These are phyloP conservation scores for Trogon surrucura DNA, from an alignment of 2,113 vertebrate genomes.

Conservation along the genomic window DNA sequence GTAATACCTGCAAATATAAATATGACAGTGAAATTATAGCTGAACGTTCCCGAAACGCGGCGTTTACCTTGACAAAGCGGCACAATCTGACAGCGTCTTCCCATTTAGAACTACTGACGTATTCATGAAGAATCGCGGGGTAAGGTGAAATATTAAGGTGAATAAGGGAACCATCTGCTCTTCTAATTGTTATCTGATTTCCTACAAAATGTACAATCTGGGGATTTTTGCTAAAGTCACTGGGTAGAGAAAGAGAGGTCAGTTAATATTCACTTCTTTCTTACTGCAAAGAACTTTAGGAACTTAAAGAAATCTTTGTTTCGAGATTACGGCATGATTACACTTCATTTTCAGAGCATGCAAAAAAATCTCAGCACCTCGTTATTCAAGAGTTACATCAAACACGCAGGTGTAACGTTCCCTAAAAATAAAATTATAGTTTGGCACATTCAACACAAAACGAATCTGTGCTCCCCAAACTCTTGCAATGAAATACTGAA, in stretches of 20 bases:
- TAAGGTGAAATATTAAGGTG: slow-evolving; percentile 86
- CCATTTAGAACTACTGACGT: slow-evolving; percentile 83
- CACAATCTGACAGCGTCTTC: slow-evolving; percentile 90
- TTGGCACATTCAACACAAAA: neutral
- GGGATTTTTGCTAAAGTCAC: slow-evolving; percentile 87
- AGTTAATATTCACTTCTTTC: neutral
- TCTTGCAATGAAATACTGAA: neutral
- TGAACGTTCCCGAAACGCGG: neutral
- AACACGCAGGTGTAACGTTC: neutral
- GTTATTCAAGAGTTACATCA: neutral
- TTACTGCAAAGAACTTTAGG: neutral
- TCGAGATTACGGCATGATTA: neutral
- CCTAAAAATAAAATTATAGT: neutral
- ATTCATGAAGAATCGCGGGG: slow-evolving; percentile 86
- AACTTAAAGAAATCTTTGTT: neutral
- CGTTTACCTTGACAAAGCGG: slow-evolving; percentile 93
- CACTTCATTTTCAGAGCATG: neutral
- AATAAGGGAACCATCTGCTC: slow-evolving; percentile 89
- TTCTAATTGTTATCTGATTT: slow-evolving; percentile 85
- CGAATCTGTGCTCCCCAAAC: neutral
- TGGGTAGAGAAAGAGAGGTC: slow-evolving; percentile 52
- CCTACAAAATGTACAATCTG: slow-evolving; percentile 89
- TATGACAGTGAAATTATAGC: accelerated
- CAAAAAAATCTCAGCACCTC: neutral
- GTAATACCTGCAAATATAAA: neutral